Evolutionary conservation across 2,797 vertebrate species (phyloP), one percentile per base, ranked within the genome.

Genomic region (Macropus fuliginosus): DNA sequence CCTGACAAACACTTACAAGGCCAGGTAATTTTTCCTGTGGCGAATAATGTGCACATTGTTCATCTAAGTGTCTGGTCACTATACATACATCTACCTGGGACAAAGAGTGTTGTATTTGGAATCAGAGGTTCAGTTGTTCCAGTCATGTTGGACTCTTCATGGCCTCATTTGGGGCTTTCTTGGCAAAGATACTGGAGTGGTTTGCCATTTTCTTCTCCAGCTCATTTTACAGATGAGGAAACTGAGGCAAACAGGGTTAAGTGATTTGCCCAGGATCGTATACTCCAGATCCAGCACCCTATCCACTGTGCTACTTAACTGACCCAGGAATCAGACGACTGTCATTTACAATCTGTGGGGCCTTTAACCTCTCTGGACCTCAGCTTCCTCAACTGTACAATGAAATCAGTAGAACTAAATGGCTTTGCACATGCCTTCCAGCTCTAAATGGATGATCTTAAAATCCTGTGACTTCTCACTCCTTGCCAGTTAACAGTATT

Each of bases 401-500:
- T n/a, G 59, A n/a, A n/a, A 2, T 21, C n/a, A 46, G 18, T 81
- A 81, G n/a, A 40, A 87, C 74, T 46, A 10, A 87, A 50, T 50
- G 2, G 28, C 6, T 28, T 87, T 50, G 40, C 28, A 87, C 40
- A 87, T 87, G 74, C 9, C 18, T 40, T 81, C 34, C 66, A 81
- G n/a, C 29, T 46, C 40, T 50, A 87, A 87, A 46, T 4, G 40
- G 40, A 87, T 46, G 24, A 46, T 11, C 21, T 27, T 87, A 87
- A 87, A 87, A 87, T 50, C 74, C 40, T 50, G 10, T 0, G 40
- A 28, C 40, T 87, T 81, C 74, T 81, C n/a, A 46, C 40, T 81
- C 31, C 21, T 56, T 94, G 46, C 55, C 92, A 89, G 34, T 90
- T 91, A 74, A 57, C 46, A 91, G 24, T 95, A 94, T 91, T 95